phyloP scores from a whole-genome alignment of 2,797 vertebrate species.

The Halcyon chelicuti region DNA sequence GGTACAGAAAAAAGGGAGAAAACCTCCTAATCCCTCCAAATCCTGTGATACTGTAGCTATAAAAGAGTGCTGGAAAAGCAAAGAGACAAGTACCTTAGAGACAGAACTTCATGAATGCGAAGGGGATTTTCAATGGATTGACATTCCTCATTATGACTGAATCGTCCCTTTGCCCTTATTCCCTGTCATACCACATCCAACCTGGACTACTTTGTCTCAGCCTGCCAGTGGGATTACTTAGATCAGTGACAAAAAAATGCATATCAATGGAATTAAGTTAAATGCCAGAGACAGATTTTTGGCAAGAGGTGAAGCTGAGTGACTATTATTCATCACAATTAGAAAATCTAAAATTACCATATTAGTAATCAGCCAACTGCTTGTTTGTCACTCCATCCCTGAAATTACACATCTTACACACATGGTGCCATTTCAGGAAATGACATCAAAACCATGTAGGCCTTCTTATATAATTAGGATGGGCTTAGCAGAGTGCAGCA shows the following conservation, averaged over 20 bases:
- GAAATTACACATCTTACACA: constrained; percentile 16
- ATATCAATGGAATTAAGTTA: neutral
- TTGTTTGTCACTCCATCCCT: constrained; percentile 30
- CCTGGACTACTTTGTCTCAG: neutral
- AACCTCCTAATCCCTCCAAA: neutral
- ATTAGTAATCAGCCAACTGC: constrained; percentile 64
- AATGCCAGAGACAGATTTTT: constrained; percentile 38
- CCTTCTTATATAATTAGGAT: constrained; percentile 16
- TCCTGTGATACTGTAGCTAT: neutral
- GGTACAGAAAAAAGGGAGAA: neutral
- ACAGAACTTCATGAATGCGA: neutral
- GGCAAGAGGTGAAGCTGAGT: constrained; percentile 42
- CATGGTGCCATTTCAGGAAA: constrained; percentile 54
- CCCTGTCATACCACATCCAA: neutral
- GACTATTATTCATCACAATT: constrained; percentile 49
- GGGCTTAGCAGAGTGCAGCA: neutral
- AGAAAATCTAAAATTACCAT: constrained; percentile 34
- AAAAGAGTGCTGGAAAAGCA: neutral
- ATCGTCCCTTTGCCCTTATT: neutral
- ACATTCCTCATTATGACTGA: neutral
- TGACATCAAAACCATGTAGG: constrained; percentile 10
- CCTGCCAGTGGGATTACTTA: neutral
- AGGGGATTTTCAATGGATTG: neutral
- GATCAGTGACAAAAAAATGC: neutral
- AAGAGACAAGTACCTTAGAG: neutral